Evolutionary conservation across 92 coral and sea anemone genomes (phyloP).

Genomic region (Anthopleura xanthogrammica): DNA sequence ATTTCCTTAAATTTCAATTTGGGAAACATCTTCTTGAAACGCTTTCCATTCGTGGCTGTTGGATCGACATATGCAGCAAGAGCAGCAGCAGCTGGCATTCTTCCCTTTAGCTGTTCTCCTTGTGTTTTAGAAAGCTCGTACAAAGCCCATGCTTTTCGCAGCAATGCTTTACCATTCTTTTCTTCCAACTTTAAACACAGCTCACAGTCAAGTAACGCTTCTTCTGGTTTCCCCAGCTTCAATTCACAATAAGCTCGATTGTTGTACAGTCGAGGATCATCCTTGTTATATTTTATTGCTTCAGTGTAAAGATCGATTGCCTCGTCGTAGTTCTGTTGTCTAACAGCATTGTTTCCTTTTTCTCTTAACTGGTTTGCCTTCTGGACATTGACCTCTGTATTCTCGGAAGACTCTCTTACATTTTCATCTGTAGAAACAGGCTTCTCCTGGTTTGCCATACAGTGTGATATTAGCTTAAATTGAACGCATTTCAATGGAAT

Average conservation of each 20-base stretch:
- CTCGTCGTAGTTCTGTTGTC: constrained; percentile 23
- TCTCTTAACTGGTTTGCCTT: constrained; percentile 48
- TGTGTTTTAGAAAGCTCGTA: constrained; percentile 36
- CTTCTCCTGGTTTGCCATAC: constrained; percentile 40
- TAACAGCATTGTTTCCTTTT: constrained; percentile 64
- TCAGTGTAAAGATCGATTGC: constrained; percentile 50
- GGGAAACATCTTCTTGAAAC: constrained; percentile 48
- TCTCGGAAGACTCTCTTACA: neutral
- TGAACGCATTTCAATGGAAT: constrained; percentile 51
- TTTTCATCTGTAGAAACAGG: neutral
- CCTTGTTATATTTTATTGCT: constrained; percentile 32
- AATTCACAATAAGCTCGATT: constrained; percentile 72
- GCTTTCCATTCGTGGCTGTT: constrained; percentile 4
- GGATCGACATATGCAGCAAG: constrained; percentile 49
- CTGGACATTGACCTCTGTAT: neutral
- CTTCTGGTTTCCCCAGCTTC: constrained; percentile 45
- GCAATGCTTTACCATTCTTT: constrained; percentile 53
- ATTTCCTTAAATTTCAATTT: constrained; percentile 11
- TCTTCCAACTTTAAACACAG: constrained; percentile 50
- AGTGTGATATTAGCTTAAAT: constrained; percentile 58
- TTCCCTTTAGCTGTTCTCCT: constrained; percentile 10
- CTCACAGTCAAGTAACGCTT: constrained; percentile 69
- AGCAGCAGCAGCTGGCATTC: constrained; percentile 50
- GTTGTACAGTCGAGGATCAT: constrained; percentile 42
- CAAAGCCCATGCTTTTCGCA: constrained; percentile 82